Evolutionary conservation across 2,797 vertebrate species (phyloP), one percentile per base, ranked within the genome.

Genomic region (Scleropages formosus): DNA sequence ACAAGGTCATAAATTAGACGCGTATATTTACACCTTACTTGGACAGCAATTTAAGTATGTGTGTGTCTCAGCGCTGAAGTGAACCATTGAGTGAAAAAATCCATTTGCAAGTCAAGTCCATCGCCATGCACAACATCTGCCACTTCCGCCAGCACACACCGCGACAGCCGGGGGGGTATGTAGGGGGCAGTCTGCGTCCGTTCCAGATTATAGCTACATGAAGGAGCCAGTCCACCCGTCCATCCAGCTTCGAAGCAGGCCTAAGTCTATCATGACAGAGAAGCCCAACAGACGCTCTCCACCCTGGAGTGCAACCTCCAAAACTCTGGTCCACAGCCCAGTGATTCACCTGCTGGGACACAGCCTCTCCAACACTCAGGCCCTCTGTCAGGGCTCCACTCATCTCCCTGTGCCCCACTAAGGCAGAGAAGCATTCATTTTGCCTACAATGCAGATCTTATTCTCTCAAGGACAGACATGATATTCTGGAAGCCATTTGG

Each of bases 71-170:
- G n/a, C n/a, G n/a, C n/a, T n/a, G n/a, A n/a, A n/a, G n/a, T n/a
- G n/a, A n/a, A n/a, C n/a, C n/a, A n/a, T n/a, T n/a, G n/a, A n/a
- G n/a, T n/a, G n/a, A n/a, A n/a, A n/a, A n/a, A n/a, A n/a, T n/a
- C n/a, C n/a, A n/a, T n/a, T n/a, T n/a, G n/a, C 31, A 39, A 6
- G 2, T 39, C 31, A 39, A n/a, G 18, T 27, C 24, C 68, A 53
- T 71, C 49, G 24, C 13, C 49, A 47, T 22, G 27, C 68, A 71
- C 51, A 56, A 71, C 68, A 71, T 71, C 68, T 71, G 68, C n/a
- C 24, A 26, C 49, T 71, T 18, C 47, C 56, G 51, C 51, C 24
- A 47, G 39, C 10, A 16, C 18, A 39, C 64, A 47, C 51, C 46
- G 47, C 47, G 22, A 16, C 47, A 67, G 10, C 65, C 4, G 15